Evolutionary conservation across 2,888 invertebrate species (phyloP), one percentile per base, ranked within the genome.

Genomic region (Cheilosia grossa): DNA sequence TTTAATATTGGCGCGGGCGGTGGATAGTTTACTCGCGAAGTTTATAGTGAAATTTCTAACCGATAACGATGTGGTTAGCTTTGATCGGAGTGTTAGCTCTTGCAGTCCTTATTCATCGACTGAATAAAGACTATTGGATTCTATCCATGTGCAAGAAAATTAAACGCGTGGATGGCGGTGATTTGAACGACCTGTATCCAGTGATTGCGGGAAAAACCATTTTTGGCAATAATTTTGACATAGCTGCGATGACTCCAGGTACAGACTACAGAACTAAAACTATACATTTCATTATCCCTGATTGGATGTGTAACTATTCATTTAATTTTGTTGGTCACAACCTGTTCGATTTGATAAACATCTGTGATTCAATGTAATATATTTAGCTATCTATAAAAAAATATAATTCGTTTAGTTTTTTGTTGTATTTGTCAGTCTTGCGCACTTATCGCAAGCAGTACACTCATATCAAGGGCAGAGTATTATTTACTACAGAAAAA

Each of bases 191-290:
- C 24, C 88, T 89, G 69, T 88, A 88, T 2, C 86, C 64, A 1
- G 79, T 89, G 1, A 77, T 89, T 37, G 89, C 89, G 5, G 90
- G 91, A 17, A 88, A 61, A 37, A 89, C 90, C 2, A 86, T 79
- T 61, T 91, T 91, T 47, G 91, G 91, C 4, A 91, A 90, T 77
- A 91, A 89, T 66, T 88, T 91, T 19, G 91, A 91, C 86, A 30
- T 91, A 17, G 21, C 89, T 0, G 74, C 81, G 13, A 86, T 89
- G 86, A 88, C 88, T 17, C 87, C 90, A 19, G 88, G 91, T 91
- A 33, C 7, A 10, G 10, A 33, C 24, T 24, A 33, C 1, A 63
- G 63, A 87, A 74, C 3, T 33, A 2, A 6, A 24, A 21, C 24
- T 7, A 4, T 7, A 4, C 5, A 6, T 10, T 24, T 40, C 7